These are phyloP conservation scores for Atherinosoma microstoma DNA, from an alignment of 2,797 vertebrate genomes.

Conservation along the genomic window DNA sequence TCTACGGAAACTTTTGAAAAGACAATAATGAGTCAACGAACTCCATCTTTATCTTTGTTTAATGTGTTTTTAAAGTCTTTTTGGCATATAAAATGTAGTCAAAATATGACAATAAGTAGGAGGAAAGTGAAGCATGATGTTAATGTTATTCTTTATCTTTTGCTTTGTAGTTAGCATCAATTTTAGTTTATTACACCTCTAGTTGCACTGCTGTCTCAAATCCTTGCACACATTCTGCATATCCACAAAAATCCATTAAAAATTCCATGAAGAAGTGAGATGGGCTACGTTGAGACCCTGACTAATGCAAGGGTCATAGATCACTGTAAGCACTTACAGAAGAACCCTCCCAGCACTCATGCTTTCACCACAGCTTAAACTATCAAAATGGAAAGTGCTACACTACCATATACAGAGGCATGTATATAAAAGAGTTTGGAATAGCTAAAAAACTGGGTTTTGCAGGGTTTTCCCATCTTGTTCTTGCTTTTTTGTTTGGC, in stretches of 20 bases:
- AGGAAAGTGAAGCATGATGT: background rate
- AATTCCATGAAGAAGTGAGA: constrained; percentile 2
- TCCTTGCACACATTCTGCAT: background rate
- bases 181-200: background rate
- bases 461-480: background rate
- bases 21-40: background rate
- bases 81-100: background rate
- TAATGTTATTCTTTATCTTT: background rate
- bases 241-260: background rate
- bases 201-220: background rate
- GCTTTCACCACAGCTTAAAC: constrained; percentile 6
- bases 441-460: background rate
- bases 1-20: background rate
- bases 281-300: constrained; percentile 26
- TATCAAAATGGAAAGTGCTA: background rate
- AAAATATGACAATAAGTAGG: background rate
- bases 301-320: constrained; percentile 52
- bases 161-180: background rate
- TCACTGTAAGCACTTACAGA: constrained; percentile 41
- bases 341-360: background rate
- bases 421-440: background rate
- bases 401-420: background rate
- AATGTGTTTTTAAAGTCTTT: background rate
- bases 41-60: background rate
- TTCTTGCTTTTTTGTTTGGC: constrained; percentile 21